A percentile compares a stretch with the other conserved stretches of the same genome.
Evolutionary conservation across 2,797 vertebrate genomes (phyloP).

Genomic region (Petrocephalus schoutedeni): DNA sequence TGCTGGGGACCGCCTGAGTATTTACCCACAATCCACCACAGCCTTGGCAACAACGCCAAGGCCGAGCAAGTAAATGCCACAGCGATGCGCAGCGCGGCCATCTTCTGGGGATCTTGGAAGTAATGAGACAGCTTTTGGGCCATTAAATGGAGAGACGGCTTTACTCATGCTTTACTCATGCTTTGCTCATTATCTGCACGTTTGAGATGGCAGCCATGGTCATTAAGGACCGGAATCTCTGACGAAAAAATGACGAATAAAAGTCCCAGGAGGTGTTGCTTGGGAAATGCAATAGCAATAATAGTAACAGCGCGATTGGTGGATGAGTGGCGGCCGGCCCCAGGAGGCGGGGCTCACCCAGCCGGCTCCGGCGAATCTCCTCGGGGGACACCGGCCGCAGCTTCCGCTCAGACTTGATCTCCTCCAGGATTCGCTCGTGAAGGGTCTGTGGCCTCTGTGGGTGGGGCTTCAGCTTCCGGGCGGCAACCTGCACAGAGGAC

Average conservation of each 20-base stretch:
- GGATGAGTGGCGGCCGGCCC: not conserved
- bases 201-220: not conserved
- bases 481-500: slow-evolving; percentile 67
- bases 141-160: not conserved
- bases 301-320: not conserved
- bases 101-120: not conserved
- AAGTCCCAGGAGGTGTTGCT: not conserved
- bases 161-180: not conserved
- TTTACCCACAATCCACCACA: slow-evolving; percentile 29
- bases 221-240: not conserved
- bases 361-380: slow-evolving; percentile 71
- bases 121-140: not conserved
- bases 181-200: not conserved
- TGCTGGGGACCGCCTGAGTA: not conserved
- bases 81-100: not conserved
- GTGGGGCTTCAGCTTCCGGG: slow-evolving; percentile 88
- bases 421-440: slow-evolving; percentile 88
- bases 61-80: slow-evolving; percentile 14
- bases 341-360: slow-evolving; percentile 65
- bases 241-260: not conserved
- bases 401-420: slow-evolving; percentile 91
- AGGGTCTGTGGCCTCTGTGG: slow-evolving; percentile 80
- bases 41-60: slow-evolving; percentile 39
- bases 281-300: too few relatives aligned
- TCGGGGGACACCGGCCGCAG: slow-evolving; percentile 88